Evolutionary conservation across 2,888 invertebrate genomes (phyloP), one percentile per base, ranked within the genome.

Genomic region (Choristoneura rosaceana): DNA sequence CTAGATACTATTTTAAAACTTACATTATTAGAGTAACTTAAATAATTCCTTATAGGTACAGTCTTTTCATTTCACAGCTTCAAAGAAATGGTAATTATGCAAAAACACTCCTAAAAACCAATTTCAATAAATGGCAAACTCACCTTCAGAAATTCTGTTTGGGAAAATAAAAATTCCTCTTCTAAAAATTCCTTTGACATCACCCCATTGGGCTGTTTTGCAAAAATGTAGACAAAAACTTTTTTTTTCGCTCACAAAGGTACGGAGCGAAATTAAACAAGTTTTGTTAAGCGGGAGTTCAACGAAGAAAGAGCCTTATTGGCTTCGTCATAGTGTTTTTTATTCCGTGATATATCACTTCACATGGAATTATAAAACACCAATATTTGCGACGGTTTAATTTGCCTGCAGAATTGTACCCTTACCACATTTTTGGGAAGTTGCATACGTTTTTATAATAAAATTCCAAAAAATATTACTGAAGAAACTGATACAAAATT

Each of bases 191-290:
- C 62, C 82, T 84, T 84, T 83, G 84, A 80, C 81, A 81, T 76
- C 74, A 62, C 71, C 76, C 80, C 78, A 79, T 82, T 78, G 77
- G 74, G 77, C 75, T 75, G 77, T 79, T 80, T 83, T 81, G 79
- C 77, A 76, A 76, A 80, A 82, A 82, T 81, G 80, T 82, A 81
- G 80, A 79, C 73, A 80, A 80, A 80, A 82, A 79, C 80, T 81
- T 84, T 85, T 85, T 85, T 84, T 85, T 78, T 80, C 71, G 77
- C 25, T 77, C 84, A 85, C 85, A 89, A 87, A 88, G 89, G 88
- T 87, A 83, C 82, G 81, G 79, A 84, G 77, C 82, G 77, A 85
- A 88, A 88, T 88, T 87, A 89, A 88, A 88, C 85, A 86, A 84
- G 83, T 83, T 82, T 78, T 70, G 77, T 71, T 77, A 74, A 70